Evolutionary conservation across 2,888 invertebrate genomes (phyloP), one percentile per base, ranked within the genome.

Genomic region (Agrochola lota): DNA sequence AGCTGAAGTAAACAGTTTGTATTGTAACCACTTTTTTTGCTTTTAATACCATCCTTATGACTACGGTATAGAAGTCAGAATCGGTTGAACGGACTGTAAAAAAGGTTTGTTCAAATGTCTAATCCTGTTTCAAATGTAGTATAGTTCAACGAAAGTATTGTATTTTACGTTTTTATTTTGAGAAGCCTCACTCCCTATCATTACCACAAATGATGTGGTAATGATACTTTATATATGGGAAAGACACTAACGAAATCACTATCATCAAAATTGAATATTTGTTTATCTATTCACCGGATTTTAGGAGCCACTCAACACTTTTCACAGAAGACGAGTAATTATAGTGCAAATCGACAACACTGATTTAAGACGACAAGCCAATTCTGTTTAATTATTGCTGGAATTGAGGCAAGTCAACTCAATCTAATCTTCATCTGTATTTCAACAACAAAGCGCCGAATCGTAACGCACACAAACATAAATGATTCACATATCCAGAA

Each of bases 401-500:
- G 15, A 17, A n/a, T 64, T 43, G 2, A 40, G 9, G 40, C n/a
- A n/a, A 66, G 17, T 26, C 17, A 6, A 43, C 6, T n/a, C 12
- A 12, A 67, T 68, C n/a, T n/a, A n/a, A n/a, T n/a, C n/a, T n/a
- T n/a, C n/a, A n/a, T n/a, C 8, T 15, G 8, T 23, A 26, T 59
- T 26, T 30, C 1, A 26, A 68, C 8, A 23, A 49, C 3, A 30
- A 52, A 23, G 12, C 9, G 23, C 15, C 1, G 17, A 57, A 64
- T 49, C 5, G 23, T 12, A 35, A 46, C 23, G n/a, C 35, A 52
- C 46, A 57, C 26, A 73, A 63, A 62, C 6, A 43, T 30, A 35
- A 70, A 52, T 78, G 43, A 71, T 59, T 78, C 77, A 77, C 52
- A 52, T 35, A n/a, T 43, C 11, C 17, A 11, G 6, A 3, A 78